These are phyloP conservation scores for Eupithecia subumbrata DNA, from an alignment of 2,888 invertebrate genomes.

Conservation along the genomic window DNA sequence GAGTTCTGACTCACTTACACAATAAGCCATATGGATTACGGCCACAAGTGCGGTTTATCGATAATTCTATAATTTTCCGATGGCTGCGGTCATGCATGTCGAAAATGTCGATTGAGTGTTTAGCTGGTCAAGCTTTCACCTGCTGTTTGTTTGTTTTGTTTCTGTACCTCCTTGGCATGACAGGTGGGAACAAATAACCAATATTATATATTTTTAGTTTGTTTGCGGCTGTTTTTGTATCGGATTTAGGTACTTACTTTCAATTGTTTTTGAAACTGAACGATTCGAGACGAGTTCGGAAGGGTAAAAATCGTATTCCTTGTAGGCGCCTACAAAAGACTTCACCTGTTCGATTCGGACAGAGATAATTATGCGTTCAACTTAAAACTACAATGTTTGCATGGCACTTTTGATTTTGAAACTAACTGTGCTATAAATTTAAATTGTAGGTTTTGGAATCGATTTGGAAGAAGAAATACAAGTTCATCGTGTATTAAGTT, in stretches of 20 bases:
- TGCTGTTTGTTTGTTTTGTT: constrained; percentile 41
- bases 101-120: constrained; percentile 57
- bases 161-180: constrained; percentile 38
- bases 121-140: constrained; percentile 57
- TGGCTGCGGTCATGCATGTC: constrained; percentile 53
- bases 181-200: constrained; percentile 42
- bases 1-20: constrained; percentile 16
- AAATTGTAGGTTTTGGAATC: too few species aligned
- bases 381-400: too few species aligned
- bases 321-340: too few species aligned
- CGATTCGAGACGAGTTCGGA: too few species aligned
- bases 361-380: too few species aligned
- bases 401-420: too few species aligned
- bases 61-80: constrained; percentile 50
- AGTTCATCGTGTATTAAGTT: too few species aligned
- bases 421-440: too few species aligned
- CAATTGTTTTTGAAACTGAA: background rate
- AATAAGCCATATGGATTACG: constrained; percentile 43
- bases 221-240: background rate
- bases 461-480: too few species aligned
- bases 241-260: too few species aligned
- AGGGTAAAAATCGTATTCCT: too few species aligned
- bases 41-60: constrained; percentile 41
- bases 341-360: too few species aligned
- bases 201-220: background rate